Evolutionary conservation across 1,140 invertebrate species (phyloP), one percentile per base, ranked within the genome.

Genomic region (Melipona quadrifasciata): DNA sequence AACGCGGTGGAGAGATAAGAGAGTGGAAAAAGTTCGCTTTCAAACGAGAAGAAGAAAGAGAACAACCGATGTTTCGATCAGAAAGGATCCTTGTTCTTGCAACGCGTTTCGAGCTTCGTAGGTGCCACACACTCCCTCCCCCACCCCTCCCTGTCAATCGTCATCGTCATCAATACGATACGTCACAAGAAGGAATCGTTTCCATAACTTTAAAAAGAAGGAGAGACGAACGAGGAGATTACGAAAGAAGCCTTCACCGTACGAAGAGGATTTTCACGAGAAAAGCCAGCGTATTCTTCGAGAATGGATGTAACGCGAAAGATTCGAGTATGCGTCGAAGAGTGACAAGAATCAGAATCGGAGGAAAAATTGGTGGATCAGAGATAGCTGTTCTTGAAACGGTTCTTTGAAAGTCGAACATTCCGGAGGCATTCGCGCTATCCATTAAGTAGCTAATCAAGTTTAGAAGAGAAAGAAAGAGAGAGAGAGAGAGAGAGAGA

Each of bases 81-180:
- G 27, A 31, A 27, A 5, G 16, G 57, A 51, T 67, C 21, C 61
- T 39, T 72, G 68, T 58, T 53, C 78, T 74, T 55, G 47, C 11
- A 39, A 57, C 51, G 61, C 51, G 75, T 68, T 70, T 73, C 61
- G 34, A 67, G 24, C 58, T 72, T 78, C 79, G 86, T 87, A 80
- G 74, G 61, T 87, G 68, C 27, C 2, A 39, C 34, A 39, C 2
- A 6, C 39, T 6, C 4, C 2, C 34, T 39, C 39, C 6, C 39
- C 39, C 39, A 0, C 39, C 39, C 6, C 6, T 6, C 76, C 53
- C 65, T 77, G 74, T 61, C 55, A 39, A 64, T 87, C 61, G 57
- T 65, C 72, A n/a, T 82, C 77, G 61, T 78, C 53, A n/a, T 78
- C 67, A 80, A 27, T 21, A 51, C 17, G n/a, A 79, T 58, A 34